Conservation (phyloP, 2,797 vertebrate species). For the Melanotaenia pygmaea region DNA sequence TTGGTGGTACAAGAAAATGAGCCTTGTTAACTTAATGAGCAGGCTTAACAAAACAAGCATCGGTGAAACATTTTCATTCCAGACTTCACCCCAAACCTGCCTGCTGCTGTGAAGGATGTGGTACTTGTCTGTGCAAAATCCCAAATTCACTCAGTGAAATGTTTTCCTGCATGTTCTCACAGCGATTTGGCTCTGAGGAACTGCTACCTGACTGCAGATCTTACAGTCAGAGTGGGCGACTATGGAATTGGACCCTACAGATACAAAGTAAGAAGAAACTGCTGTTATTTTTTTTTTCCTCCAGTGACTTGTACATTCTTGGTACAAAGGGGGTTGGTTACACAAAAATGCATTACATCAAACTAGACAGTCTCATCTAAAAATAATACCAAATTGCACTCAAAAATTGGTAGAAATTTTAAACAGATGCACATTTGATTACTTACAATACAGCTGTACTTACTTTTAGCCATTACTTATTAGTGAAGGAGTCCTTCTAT, state of each 20-base stretch:
- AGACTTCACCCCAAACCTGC: background rate
- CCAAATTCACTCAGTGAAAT: conserved; percentile 1
- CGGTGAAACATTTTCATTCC: background rate
- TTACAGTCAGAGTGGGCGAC: conserved; percentile 96
- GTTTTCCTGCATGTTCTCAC: conserved; percentile 32
- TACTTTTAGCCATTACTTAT: background rate
- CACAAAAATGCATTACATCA: no score
- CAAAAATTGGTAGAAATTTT: background rate
- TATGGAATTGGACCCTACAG: conserved; percentile 93
- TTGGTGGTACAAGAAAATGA: background rate
- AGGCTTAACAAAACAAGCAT: background rate
- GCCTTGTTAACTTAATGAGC: background rate
- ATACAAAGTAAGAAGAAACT: conserved; percentile 88
- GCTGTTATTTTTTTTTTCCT: background rate
- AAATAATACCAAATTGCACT: background rate
- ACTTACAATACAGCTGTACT: background rate
- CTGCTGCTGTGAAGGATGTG: conserved; percentile 4
- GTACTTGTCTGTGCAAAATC: background rate
- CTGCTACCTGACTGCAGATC: conserved; percentile 94
- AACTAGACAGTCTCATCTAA: no score
- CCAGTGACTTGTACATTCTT: background rate
- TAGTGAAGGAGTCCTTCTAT: background rate
- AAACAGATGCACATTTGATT: no score
- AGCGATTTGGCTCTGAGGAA: conserved; percentile 96
- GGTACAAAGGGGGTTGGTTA: background rate